These are phyloP conservation scores for Hormiphora californensis DNA, from an alignment of 37 sponge, comb jelly and placozoan genomes.

Conservation along the genomic window DNA sequence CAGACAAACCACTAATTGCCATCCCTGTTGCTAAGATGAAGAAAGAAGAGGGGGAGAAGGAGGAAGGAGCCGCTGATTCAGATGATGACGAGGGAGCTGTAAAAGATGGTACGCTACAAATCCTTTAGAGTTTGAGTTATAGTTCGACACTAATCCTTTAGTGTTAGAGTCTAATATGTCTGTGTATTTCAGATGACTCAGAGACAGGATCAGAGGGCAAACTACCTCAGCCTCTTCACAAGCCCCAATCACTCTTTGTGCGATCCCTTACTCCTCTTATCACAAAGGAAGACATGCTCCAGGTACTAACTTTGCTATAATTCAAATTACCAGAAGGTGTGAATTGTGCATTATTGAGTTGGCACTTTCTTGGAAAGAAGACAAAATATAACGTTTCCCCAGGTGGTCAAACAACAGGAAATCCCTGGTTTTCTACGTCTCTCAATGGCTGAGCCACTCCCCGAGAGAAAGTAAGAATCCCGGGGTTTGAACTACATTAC, in stretches of 20 bases:
- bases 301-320: too few species aligned
- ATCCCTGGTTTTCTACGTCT: constrained; percentile 78
- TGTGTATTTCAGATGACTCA: too few species aligned
- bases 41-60: not conserved
- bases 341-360: not conserved
- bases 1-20: constrained; percentile 45
- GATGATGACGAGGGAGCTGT: constrained; percentile 28
- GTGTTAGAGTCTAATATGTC: too few species aligned
- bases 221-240: constrained; percentile 65
- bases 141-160: too few species aligned
- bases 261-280: constrained; percentile 71
- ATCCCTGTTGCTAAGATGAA: constrained; percentile 50
- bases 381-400: not conserved
- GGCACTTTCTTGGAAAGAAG: not conserved
- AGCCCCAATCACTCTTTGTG: constrained; percentile 75
- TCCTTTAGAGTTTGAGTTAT: not conserved
- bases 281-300: constrained; percentile 65
- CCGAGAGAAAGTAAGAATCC: constrained; percentile 68
- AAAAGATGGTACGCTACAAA: not conserved
- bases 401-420: constrained; percentile 61
- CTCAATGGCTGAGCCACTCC: constrained; percentile 75
- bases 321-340: too few species aligned
- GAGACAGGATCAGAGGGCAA: constrained; percentile 11
- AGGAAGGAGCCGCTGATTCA: not conserved
- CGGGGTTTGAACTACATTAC: not conserved